phyloP scores from a whole-genome alignment of 2,797 vertebrate species.

The Centropyge bicolor region DNA sequence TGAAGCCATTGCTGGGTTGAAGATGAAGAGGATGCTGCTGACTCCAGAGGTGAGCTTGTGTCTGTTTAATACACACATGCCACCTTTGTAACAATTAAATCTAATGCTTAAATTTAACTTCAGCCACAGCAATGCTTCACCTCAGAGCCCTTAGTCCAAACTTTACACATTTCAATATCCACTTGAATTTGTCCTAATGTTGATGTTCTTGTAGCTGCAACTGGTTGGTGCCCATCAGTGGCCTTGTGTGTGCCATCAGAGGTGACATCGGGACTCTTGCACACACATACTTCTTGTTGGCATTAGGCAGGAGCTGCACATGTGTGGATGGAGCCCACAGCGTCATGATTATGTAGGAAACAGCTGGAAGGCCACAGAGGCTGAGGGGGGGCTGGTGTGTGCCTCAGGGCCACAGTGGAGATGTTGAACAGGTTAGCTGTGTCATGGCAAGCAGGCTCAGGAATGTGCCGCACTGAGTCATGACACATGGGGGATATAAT shows the following conservation, averaged over 20 bases:
- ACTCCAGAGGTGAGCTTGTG: constrained; percentile 49
- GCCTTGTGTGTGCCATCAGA: constrained; percentile 7
- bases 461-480: not conserved
- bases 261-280: constrained; percentile 21
- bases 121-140: not conserved
- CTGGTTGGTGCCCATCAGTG: not conserved
- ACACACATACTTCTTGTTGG: constrained; percentile 54
- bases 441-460: constrained; percentile 12
- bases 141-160: not conserved
- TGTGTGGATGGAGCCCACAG: constrained; percentile 34
- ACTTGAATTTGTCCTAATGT: not conserved
- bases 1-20: constrained; percentile 59
- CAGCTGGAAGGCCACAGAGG: constrained; percentile 67
- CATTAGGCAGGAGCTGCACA: constrained; percentile 47
- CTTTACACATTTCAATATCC: not conserved
- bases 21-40: constrained; percentile 61
- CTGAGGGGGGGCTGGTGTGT: constrained; percentile 13
- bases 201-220: not conserved
- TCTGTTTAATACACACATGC: not conserved
- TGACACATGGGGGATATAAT: constrained; percentile 1
- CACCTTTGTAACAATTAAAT: not conserved
- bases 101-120: not conserved
- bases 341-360: constrained; percentile 66
- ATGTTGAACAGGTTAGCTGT: constrained; percentile 29
- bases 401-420: constrained; percentile 34